Evolutionary conservation across 2,113 vertebrate genomes (phyloP).

Genomic region (Aepyceros melampus): DNA sequence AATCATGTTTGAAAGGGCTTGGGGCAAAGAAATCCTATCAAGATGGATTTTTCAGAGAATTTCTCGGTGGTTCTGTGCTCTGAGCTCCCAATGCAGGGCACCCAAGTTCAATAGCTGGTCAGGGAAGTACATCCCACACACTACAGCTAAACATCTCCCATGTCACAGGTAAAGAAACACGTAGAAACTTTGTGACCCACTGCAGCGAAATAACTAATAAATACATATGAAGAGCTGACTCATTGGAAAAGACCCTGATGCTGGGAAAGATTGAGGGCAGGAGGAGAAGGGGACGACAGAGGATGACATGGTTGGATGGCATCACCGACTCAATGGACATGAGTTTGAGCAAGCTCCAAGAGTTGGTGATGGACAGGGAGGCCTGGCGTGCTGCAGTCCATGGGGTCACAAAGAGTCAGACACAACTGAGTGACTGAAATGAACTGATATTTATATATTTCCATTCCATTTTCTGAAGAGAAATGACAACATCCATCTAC

Average conservation of each 20-base stretch:
- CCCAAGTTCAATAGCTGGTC: not conserved
- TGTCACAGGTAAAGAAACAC: accelerated
- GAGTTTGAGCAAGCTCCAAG: accelerated
- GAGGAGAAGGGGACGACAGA: no score
- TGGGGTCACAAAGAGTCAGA: no score
- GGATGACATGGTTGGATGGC: no score
- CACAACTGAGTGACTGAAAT: no score
- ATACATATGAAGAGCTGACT: no score
- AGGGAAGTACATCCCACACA: not conserved
- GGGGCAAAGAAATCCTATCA: no score
- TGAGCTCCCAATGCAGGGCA: not conserved
- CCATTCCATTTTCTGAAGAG: not conserved
- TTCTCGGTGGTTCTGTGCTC: not conserved
- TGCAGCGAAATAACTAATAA: not conserved
- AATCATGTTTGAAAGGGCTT: not conserved
- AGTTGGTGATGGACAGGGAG: no score
- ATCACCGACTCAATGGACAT: no score
- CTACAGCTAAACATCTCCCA: not conserved
- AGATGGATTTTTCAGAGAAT: not conserved
- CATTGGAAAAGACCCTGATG: no score
- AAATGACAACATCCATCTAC: not conserved
- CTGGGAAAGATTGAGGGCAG: no score
- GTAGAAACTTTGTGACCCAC: not conserved
- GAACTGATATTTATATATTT: not conserved
- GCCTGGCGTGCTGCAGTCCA: no score